phyloP scores from a whole-genome alignment of 2,888 invertebrate species.

The Cataglyphis livida region DNA sequence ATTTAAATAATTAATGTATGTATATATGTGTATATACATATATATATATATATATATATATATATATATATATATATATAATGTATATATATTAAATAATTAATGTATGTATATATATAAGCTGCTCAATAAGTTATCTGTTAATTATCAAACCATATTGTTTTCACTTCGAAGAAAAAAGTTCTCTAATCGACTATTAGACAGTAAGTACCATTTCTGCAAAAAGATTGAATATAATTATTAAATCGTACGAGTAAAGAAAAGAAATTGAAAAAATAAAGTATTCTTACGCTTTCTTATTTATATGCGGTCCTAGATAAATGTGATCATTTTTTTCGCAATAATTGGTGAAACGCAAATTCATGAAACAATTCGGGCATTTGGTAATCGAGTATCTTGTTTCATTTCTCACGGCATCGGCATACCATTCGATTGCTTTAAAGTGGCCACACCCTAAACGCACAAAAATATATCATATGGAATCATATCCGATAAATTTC shows the following conservation, averaged over 20 bases:
- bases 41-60: no score
- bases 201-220: background rate
- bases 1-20: background rate
- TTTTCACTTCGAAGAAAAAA: background rate
- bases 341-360: background rate
- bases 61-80: no score
- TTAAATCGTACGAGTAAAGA: no score
- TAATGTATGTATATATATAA: background rate
- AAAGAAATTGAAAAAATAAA: background rate
- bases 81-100: background rate
- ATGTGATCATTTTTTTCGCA: background rate
- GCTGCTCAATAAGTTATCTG: background rate
- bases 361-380: background rate
- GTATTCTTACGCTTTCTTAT: background rate
- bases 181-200: background rate
- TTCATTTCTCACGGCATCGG: background rate
- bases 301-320: background rate
- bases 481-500: background rate
- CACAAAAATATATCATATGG: background rate
- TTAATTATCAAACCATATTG: background rate
- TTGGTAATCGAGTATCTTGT: background rate
- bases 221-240: slow-evolving; percentile 9
- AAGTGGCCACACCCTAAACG: background rate
- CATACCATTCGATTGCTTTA: background rate
- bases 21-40: background rate